These are phyloP conservation scores for Chanos chanos DNA, from an alignment of 2,797 vertebrate genomes.

Conservation along the genomic window DNA sequence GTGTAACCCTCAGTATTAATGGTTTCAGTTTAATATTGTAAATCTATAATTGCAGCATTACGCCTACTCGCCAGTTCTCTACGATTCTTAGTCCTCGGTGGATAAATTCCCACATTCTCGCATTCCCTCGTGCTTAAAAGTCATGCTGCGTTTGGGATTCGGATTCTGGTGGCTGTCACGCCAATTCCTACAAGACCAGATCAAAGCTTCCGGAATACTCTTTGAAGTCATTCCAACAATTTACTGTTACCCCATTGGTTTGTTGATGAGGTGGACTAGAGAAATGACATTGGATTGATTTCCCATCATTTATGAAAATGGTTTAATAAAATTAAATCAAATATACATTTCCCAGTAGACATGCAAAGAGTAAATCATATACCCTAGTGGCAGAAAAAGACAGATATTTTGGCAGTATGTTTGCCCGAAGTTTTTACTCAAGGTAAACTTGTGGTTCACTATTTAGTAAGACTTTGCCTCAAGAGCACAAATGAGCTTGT, in stretches of 20 bases:
- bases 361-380: constrained; percentile 16
- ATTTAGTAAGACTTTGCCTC: constrained; percentile 1
- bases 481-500: constrained; percentile 28
- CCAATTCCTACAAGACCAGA: constrained; percentile 36
- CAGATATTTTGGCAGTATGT: constrained; percentile 21
- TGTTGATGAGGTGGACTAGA: constrained; percentile 32
- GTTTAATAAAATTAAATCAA: constrained; percentile 40
- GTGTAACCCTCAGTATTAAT: too few species aligned
- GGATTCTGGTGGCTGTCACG: constrained; percentile 30
- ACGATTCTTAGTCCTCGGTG: constrained; percentile 12
- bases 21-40: too few species aligned
- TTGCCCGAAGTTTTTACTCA: constrained; percentile 29
- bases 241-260: constrained; percentile 41
- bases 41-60: too few species aligned
- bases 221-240: constrained; percentile 35
- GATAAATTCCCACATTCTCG: constrained; percentile 9
- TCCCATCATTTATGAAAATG: constrained; percentile 29
- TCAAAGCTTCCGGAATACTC: constrained; percentile 39
- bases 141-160: constrained; percentile 16
- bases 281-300: constrained; percentile 28
- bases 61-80: too few species aligned
- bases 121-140: constrained; percentile 11
- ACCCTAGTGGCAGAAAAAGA: constrained; percentile 8
- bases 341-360: constrained; percentile 18
- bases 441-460: constrained; percentile 12